Evolutionary conservation across 2,113 vertebrate genomes (phyloP).

Genomic region (Ailuropoda melanoleuca): DNA sequence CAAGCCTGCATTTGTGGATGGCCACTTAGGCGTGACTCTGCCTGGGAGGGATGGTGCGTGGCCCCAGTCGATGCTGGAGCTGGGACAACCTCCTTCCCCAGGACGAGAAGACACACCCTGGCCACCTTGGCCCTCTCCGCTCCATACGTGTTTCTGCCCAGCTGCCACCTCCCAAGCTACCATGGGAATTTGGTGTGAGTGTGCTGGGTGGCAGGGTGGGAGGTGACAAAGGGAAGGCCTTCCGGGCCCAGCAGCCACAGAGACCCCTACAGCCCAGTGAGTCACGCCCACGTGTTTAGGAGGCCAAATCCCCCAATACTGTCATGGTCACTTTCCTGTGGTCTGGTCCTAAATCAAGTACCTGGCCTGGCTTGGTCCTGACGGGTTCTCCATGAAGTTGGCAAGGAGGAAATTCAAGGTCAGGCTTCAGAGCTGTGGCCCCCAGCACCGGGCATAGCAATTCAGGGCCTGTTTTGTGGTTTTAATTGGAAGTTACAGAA

Average conservation of each 20-base stretch:
- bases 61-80: neutral
- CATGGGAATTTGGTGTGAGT: fast-evolving
- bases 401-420: conserved; percentile 28
- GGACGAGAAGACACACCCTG: fast-evolving
- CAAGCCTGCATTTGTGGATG: neutral
- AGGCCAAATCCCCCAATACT: neutral
- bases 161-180: neutral
- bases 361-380: conserved; percentile 21
- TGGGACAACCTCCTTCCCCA: no score
- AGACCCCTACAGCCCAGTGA: neutral
- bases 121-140: neutral
- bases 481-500: conserved; percentile 82
- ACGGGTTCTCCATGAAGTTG: neutral
- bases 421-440: conserved; percentile 53
- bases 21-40: no score
- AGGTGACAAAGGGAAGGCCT: neutral
- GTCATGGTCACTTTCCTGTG: neutral
- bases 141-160: fast-evolving
- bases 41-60: fast-evolving
- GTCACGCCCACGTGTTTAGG: neutral
- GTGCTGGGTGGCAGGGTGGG: neutral
- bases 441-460: conserved; percentile 50
- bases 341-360: conserved; percentile 36
- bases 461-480: conserved; percentile 77
- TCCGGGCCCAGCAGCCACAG: fast-evolving